Base-by-base conservation (phyloP, 2,888 invertebrate genomes). In the Polietes domitor region DNA sequence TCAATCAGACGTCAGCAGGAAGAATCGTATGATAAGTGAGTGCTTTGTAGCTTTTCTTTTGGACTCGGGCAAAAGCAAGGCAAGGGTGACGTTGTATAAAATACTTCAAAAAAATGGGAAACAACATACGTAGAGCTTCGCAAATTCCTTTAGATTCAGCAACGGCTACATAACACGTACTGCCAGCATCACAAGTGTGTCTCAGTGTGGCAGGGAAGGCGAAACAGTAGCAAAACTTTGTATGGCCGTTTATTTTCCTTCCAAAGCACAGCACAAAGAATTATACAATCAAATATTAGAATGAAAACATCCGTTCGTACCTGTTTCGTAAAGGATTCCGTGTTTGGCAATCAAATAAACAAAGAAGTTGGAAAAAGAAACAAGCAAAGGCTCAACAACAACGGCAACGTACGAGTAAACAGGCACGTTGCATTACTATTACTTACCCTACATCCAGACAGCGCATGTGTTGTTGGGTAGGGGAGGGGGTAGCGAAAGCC, bases 361-460 rank as follows among this genome's bases (percentile, higher is more conserved):
- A 63, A 63, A n/a, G n/a, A n/a, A n/a, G n/a, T n/a, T n/a, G n/a
- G n/a, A n/a, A 1, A 63, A 28, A 17, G 17, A 32, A 28, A 1
- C n/a, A 26, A 63, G 12, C 7, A 21, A 55, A 75, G 78, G 71
- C 75, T 58, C 41, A 72, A 21, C 74, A 37, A 37, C 37, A 37
- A 37, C 32, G 32, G 32, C 37, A 76, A 70, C 24, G 73, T 47
- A 21, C 72, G 28, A 19, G 37, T 15, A 26, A 15, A 76, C 12
- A 89, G 87, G 89, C 90, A 90, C 90, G 90, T 90, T 90, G 90
- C 90, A 90, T 88, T 88, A 87, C 89, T 89, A 89, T 90, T 90
- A 89, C 88, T 90, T 88, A 88, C 37, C 26, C 19, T 19, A 43
- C 3, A 6, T 3, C 19, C 15, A 77, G 53, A 61, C 21, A 58